Evolutionary conservation across 2,113 vertebrate species (phyloP).

Genomic region (Bombycilla garrulus): DNA sequence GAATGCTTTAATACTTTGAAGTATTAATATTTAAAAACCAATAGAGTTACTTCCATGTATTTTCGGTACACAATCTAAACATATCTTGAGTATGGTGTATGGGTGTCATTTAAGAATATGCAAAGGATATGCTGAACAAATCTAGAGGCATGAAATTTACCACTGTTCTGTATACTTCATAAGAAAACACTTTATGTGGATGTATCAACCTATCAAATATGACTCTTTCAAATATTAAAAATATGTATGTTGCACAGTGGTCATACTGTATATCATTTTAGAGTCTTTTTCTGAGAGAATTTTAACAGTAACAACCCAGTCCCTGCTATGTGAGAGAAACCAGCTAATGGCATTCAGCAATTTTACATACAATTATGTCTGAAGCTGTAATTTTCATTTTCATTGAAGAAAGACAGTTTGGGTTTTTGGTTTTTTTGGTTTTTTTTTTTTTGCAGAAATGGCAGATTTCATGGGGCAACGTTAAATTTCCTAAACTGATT

Average conservation of each 20-base stretch:
- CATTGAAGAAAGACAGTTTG: neutral
- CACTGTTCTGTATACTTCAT: neutral
- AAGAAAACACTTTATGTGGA: neutral
- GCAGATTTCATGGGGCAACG: neutral
- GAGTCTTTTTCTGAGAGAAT: neutral
- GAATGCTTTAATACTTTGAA: neutral
- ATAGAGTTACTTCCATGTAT: neutral
- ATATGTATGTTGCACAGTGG: neutral
- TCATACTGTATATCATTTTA: neutral
- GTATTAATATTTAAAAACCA: neutral
- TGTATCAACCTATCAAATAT: neutral
- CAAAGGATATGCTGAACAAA: neutral
- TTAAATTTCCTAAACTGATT: slow-evolving; percentile 9
- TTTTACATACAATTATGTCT: neutral
- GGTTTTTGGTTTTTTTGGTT: neutral
- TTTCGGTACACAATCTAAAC: neutral
- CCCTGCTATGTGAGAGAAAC: neutral
- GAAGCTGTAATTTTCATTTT: slow-evolving; percentile 13
- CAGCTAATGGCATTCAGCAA: neutral
- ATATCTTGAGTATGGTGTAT: neutral
- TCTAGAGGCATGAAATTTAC: neutral
- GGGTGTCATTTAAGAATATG: neutral
- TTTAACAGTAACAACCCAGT: neutral
- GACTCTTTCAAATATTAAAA: neutral
- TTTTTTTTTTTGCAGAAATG: neutral